These are phyloP conservation scores for Vanacampus margaritifer DNA, from an alignment of 2,113 vertebrate genomes.

Conservation along the genomic window DNA sequence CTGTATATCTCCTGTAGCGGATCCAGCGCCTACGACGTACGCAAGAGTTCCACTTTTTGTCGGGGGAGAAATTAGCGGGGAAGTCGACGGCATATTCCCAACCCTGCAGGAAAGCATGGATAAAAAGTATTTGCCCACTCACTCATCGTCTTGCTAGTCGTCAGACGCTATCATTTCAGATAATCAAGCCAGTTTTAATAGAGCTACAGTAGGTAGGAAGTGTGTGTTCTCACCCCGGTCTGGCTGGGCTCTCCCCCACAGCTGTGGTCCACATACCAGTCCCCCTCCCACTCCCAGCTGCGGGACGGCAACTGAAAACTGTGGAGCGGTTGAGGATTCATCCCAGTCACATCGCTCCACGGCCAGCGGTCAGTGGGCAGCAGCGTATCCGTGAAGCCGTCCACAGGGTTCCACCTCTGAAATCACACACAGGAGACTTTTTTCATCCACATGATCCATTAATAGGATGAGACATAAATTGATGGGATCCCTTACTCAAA, in stretches of 20 bases:
- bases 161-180: too few species aligned
- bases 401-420: conserved; percentile 96
- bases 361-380: conserved; percentile 96
- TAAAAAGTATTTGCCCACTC: neutral
- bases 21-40: conserved; percentile 93
- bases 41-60: conserved; percentile 96
- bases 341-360: conserved; percentile 92
- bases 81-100: conserved; percentile 97
- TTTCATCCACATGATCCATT: neutral
- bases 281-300: conserved; percentile 98
- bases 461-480: neutral
- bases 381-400: conserved; percentile 90
- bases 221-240: conserved; percentile 84
- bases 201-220: neutral
- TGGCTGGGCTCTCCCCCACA: conserved; percentile 92
- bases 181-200: too few species aligned
- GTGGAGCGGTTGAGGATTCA: conserved; percentile 83
- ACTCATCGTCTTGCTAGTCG: neutral
- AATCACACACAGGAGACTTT: neutral
- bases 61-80: conserved; percentile 87
- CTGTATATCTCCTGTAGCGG: conserved; percentile 90
- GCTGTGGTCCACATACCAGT: conserved; percentile 98
- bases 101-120: conserved; percentile 67
- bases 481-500: neutral
- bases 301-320: conserved; percentile 85